Base-by-base conservation (phyloP, 2,888 invertebrate species). In the Chrysolina haemoptera region DNA sequence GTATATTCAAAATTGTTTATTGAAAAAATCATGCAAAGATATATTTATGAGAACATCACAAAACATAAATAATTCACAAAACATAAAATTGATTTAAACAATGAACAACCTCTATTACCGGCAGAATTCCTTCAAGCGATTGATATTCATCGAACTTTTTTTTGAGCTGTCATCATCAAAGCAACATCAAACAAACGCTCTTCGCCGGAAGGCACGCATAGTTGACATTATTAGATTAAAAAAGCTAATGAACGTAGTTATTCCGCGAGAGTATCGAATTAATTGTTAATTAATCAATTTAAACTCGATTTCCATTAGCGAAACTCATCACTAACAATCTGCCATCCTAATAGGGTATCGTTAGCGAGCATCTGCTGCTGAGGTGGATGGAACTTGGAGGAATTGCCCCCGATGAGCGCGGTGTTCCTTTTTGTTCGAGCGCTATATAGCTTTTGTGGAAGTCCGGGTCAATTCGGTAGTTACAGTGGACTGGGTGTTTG, bases 271-370 rank as follows among this genome's bases (percentile, higher is more conserved):
- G 67, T 41, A 53, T 67, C 67, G 53, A 50, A 67, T 53, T 50
- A 53, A 67, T 67, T 35, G 59, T 59, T 27, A 67, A 67, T 63
- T 71, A 70, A 74, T 74, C 71, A 63, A 70, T 74, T 74, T 63
- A 68, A 74, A 74, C 68, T 74, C 64, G 63, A 71, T 68, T 71
- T 59, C 74, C 48, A 74, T 71, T 68, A 74, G 70, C 67, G 55
- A 43, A 71, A 74, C 70, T 71, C 70, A 74, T 74, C 74, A 62
- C 70, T 70, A 74, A 74, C 74, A 74, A 71, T 74, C 74, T 68
- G 70, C 59, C 48, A 22, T 62, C 48, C 74, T 74, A 74, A 74
- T 74, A 74, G 74, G 70, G 70, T 71, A 67, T 71, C 70, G 64
- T 71, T 68, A 64, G 22, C 14, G 59, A 74, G 64, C 74, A 74